Base-by-base conservation (phyloP, 2,888 invertebrate genomes). In the Orchestes rusci region DNA sequence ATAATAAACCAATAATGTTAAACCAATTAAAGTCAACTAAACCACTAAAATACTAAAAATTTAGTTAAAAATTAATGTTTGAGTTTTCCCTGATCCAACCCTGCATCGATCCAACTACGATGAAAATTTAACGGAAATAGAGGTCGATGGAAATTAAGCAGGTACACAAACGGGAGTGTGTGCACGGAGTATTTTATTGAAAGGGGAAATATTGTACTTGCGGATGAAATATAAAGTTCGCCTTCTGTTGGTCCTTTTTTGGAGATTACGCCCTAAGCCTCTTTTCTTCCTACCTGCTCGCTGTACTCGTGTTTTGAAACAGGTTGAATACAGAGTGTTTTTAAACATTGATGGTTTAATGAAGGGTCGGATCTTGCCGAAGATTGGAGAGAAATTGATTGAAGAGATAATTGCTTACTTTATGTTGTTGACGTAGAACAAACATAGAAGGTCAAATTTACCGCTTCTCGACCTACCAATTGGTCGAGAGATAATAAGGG, bases 131-230 rank as follows among this genome's bases (percentile, higher is more conserved):
- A 50, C 46, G 50, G 50, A 50, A 50, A 50, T 50, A 44, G 46
- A 47, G 50, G 50, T 43, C 50, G 50, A 40, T 47, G 50, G 44
- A 47, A 50, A 50, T 50, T 50, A 50, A 50, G 50, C 50, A 50
- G 44, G 50, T 50, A 50, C 36, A 50, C 50, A 46, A 50, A 50
- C 46, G 43, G 45, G 43, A 50, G 50, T 50, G 46, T 50, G 45
- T 46, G 45, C 48, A 34, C 20, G 37, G 48, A 49, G 49, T 36
- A 45, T 42, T 49, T 49, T 49, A 49, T 49, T 45, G 46, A 46
- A 46, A 45, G 40, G 46, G 50, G 40, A 46, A 50, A 50, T 49
- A 49, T 49, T 49, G 41, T 49, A 43, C 45, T 45, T 49, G 49
- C 17, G 39, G 42, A 45, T 45, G 42, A 42, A 45, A 45, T 45